These are phyloP conservation scores for Marmota flaviventris DNA, from an alignment of 2,113 vertebrate species.

Conservation along the genomic window DNA sequence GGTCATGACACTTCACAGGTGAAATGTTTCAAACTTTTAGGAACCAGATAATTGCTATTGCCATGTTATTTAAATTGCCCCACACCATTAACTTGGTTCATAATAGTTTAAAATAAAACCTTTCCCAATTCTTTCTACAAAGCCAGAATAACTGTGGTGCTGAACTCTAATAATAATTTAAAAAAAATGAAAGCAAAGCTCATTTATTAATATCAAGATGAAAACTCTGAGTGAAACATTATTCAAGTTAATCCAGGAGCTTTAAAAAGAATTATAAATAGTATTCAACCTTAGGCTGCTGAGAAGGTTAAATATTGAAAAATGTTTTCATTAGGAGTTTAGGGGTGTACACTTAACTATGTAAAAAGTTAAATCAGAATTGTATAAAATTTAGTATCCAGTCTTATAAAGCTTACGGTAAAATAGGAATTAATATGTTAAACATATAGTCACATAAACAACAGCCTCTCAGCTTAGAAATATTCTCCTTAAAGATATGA, in stretches of 20 bases:
- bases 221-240: conserved; percentile 12
- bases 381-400: neutral
- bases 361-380: neutral
- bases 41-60: neutral
- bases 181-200: neutral
- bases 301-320: conserved; percentile 33
- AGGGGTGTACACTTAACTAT: neutral
- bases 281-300: neutral
- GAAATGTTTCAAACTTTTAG: neutral
- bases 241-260: neutral
- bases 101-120: neutral
- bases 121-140: neutral
- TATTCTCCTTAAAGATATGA: neutral
- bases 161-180: neutral
- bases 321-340: neutral
- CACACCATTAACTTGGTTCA: neutral
- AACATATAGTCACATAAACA: neutral
- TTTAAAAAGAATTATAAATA: conserved; percentile 36
- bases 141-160: neutral
- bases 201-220: neutral
- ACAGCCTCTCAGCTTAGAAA: neutral
- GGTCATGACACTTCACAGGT: neutral
- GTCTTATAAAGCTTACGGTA: neutral
- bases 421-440: neutral
- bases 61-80: neutral